These are phyloP conservation scores for Numida meleagris DNA, from an alignment of 2,113 vertebrate species.

Conservation along the genomic window DNA sequence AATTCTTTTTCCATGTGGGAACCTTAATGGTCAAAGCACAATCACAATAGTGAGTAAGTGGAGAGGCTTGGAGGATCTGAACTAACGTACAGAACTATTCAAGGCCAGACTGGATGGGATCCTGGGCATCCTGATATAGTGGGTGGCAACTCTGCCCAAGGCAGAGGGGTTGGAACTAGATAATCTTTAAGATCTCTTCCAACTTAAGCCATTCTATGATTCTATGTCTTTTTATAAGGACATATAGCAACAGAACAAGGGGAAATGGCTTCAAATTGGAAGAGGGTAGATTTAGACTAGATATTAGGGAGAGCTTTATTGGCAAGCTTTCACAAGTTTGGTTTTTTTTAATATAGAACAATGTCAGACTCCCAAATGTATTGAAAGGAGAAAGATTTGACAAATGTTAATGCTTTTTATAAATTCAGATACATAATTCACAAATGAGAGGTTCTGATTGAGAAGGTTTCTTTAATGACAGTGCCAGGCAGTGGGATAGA, in stretches of 20 bases:
- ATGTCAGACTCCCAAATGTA: not conserved
- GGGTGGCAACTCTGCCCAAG: too few species aligned
- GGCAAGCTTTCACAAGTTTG: not conserved
- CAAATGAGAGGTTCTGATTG: constrained; percentile 14
- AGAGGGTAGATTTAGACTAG: too few species aligned
- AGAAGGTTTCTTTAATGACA: constrained; percentile 18
- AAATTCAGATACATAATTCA: constrained; percentile 13
- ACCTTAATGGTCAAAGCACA: not conserved
- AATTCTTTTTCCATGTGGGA: not conserved
- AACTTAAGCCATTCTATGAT: too few species aligned
- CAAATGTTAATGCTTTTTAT: constrained; percentile 10
- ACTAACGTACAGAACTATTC: not conserved
- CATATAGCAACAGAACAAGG: too few species aligned
- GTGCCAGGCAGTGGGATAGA: not conserved
- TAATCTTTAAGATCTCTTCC: too few species aligned
- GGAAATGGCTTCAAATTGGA: too few species aligned
- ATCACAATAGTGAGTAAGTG: not conserved
- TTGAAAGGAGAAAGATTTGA: not conserved
- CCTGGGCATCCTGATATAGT: too few species aligned
- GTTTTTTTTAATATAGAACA: constrained; percentile 10
- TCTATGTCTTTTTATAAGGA: too few species aligned
- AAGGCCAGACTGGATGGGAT: too few species aligned
- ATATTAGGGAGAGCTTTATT: too few species aligned
- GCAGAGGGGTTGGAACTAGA: too few species aligned
- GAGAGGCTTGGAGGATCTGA: too few species aligned